phyloP scores from a whole-genome alignment of 2,797 vertebrate genomes.

The Macropus fuliginosus region DNA sequence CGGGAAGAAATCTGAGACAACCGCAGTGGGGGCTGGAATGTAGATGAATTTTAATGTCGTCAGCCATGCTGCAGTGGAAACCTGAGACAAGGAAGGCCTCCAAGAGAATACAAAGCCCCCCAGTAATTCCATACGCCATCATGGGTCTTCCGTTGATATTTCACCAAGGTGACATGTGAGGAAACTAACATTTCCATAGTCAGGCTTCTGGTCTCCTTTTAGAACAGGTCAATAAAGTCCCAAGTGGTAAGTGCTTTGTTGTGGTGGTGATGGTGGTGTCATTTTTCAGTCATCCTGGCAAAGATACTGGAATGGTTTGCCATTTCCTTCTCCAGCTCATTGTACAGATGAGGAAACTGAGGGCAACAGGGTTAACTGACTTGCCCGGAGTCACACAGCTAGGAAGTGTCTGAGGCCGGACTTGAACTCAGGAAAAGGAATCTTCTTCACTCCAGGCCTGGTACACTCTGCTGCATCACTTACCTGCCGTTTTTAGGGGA shows the following conservation, averaged over 20 bases:
- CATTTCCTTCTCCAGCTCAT: background rate
- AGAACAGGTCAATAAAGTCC: slow-evolving; percentile 28
- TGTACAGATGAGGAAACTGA: background rate
- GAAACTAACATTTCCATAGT: background rate
- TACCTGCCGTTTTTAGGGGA: background rate
- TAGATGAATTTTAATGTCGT: slow-evolving; percentile 19
- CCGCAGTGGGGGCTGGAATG: background rate
- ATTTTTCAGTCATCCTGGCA: background rate
- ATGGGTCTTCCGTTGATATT: background rate
- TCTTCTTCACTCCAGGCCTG: background rate
- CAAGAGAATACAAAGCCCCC: background rate
- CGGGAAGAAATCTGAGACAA: slow-evolving; percentile 25
- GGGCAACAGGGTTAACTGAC: background rate
- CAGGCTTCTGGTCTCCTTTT: slow-evolving; percentile 16
- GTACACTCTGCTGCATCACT: background rate
- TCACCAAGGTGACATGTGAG: slow-evolving; percentile 19
- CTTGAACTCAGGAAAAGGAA: background rate
- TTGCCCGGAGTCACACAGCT: background rate
- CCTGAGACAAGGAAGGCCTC: background rate
- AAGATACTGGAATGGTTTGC: background rate
- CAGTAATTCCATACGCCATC: background rate
- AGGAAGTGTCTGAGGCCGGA: background rate
- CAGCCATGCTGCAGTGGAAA: background rate
- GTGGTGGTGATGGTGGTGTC: too few relatives aligned
- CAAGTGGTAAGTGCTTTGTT: background rate